phyloP scores from a whole-genome alignment of 1,140 invertebrate genomes.

The Drosophila pruinosa region DNA sequence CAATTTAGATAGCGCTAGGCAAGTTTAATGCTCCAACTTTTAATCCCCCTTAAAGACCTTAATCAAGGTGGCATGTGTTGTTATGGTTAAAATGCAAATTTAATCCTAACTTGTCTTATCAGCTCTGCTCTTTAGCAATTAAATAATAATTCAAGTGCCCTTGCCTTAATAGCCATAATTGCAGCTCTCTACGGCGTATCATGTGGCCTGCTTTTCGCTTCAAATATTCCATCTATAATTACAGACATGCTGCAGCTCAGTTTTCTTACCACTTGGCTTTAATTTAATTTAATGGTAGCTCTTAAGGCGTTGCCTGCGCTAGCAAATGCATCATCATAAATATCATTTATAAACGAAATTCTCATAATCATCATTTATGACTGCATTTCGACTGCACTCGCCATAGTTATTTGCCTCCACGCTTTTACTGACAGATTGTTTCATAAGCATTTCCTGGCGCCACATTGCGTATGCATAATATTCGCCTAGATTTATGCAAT shows the following conservation, averaged over 20 bases:
- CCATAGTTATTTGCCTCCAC: neutral
- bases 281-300: conserved; percentile 45
- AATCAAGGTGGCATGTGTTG: neutral
- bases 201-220: neutral
- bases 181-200: neutral
- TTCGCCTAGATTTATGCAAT: conserved; percentile 71
- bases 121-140: neutral
- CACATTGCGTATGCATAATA: conserved; percentile 58
- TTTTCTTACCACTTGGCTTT: conserved; percentile 18
- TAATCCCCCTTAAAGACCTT: neutral
- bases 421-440: conserved; percentile 28
- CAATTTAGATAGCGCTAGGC: neutral
- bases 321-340: conserved; percentile 40
- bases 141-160: neutral
- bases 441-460: conserved; percentile 26
- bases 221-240: conserved; percentile 29
- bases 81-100: neutral
- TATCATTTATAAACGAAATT: conserved; percentile 45
- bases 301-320: conserved; percentile 18
- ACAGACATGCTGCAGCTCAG: conserved; percentile 10
- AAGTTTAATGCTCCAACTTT: conserved; percentile 7
- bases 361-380: conserved; percentile 62
- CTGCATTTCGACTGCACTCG: conserved; percentile 7
- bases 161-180: conserved; percentile 15
- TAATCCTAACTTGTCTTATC: too few relatives aligned